Evolutionary conservation across 2,888 invertebrate genomes (phyloP).

Genomic region (Clunio marinus): DNA sequence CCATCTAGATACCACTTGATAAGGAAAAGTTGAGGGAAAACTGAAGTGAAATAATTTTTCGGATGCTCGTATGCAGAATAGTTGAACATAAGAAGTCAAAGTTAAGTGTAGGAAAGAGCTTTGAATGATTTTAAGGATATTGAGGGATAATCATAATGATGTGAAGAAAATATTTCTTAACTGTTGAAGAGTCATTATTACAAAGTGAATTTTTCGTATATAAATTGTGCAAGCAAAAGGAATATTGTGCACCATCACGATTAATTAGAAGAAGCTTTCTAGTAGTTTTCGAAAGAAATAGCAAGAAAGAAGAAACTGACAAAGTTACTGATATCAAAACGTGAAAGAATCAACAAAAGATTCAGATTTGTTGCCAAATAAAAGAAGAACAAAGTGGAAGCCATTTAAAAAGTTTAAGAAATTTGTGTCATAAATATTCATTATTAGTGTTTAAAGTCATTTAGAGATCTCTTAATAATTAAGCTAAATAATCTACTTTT

Average conservation of each 20-base stretch:
- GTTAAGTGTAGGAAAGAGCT: not conserved
- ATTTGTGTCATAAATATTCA: slow-evolving; percentile 1
- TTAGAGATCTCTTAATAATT: not conserved
- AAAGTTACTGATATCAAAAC: too few species aligned
- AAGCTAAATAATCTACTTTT: not conserved
- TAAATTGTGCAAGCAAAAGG: not conserved
- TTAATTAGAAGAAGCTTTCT: slow-evolving; percentile 5
- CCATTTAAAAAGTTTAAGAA: not conserved
- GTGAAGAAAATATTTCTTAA: slow-evolving; percentile 1
- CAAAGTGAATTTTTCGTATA: not conserved
- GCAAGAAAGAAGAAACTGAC: too few species aligned
- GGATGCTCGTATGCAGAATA: slow-evolving; percentile 12
- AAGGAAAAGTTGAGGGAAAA: not conserved
- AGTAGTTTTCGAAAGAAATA: not conserved
- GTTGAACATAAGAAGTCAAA: not conserved
- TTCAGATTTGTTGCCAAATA: not conserved
- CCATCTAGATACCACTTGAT: not conserved
- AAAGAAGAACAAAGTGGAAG: not conserved
- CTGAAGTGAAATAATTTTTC: not conserved
- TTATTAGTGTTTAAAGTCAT: not conserved
- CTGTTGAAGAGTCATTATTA: slow-evolving; percentile 24
- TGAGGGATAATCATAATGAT: slow-evolving; percentile 24
- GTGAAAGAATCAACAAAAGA: not conserved
- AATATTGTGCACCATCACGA: slow-evolving; percentile 9
- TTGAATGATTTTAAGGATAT: not conserved